These are phyloP conservation scores for Eucriotettix oculatus DNA, from an alignment of 2,888 invertebrate species.

Conservation along the genomic window DNA sequence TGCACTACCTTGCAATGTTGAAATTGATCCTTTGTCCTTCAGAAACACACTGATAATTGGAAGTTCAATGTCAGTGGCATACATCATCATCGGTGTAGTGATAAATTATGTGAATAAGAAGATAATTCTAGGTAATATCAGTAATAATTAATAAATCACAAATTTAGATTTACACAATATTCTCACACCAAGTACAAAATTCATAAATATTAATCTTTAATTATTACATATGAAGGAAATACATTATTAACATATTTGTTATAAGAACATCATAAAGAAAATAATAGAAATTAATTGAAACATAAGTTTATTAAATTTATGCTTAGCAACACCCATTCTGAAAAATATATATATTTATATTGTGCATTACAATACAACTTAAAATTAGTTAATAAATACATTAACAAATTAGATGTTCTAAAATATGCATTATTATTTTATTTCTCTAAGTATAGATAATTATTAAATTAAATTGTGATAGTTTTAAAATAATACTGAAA, in stretches of 20 bases:
- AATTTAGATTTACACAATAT: too few species aligned
- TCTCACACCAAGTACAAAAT: too few species aligned
- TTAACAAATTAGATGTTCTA: not conserved
- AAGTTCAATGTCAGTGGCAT: slow-evolving; percentile 6
- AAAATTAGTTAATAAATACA: not conserved
- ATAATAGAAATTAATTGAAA: too few species aligned
- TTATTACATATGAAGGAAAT: too few species aligned
- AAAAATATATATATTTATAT: not conserved
- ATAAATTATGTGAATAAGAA: slow-evolving; percentile 10
- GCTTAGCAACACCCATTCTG: not conserved
- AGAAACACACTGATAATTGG: slow-evolving; percentile 11
- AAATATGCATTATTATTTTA: not conserved
- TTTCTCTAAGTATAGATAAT: not conserved
- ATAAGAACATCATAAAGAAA: too few species aligned
- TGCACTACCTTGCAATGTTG: not conserved
- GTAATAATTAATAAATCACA: too few species aligned
- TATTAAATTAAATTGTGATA: not conserved
- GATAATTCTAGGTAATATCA: slow-evolving; percentile 6
- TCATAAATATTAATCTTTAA: too few species aligned
- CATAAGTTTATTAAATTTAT: too few species aligned
- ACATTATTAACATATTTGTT: too few species aligned
- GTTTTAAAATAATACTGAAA: too few species aligned
- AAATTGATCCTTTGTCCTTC: slow-evolving; percentile 7
- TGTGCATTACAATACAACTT: not conserved
- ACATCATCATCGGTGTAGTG: slow-evolving; percentile 6